phyloP scores from a whole-genome alignment of 2,888 invertebrate genomes.

The Melanostoma scalare region DNA sequence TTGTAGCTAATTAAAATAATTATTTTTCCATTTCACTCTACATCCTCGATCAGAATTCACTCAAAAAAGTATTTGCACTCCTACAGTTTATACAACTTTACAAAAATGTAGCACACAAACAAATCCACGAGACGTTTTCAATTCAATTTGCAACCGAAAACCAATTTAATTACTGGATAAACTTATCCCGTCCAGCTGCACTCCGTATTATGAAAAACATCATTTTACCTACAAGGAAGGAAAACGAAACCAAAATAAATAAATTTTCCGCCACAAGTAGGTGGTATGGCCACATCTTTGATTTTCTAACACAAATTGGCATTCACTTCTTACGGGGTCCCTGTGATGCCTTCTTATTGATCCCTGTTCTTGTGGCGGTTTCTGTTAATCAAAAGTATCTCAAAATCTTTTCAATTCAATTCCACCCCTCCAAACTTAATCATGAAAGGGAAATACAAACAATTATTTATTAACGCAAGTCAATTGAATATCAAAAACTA shows the following conservation, averaged over 20 bases:
- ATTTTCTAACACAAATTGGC: conserved; percentile 16
- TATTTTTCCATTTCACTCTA: too few species aligned
- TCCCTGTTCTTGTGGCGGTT: not conserved
- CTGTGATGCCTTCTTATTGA: too few species aligned
- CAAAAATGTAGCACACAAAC: too few species aligned
- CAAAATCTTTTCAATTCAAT: too few species aligned
- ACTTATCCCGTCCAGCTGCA: conserved; percentile 30
- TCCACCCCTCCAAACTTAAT: too few species aligned
- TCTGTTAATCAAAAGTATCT: not conserved
- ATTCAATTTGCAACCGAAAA: conserved; percentile 10
- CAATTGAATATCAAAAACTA: conserved; percentile 36
- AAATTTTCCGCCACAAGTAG: not conserved
- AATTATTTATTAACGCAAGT: conserved; percentile 43
- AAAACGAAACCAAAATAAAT: not conserved
- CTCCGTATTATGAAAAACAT: conserved; percentile 5
- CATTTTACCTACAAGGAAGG: not conserved
- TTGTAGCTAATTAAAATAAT: too few species aligned
- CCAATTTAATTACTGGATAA: conserved; percentile 53
- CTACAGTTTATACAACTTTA: too few species aligned
- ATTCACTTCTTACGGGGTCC: not conserved
- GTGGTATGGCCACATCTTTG: not conserved
- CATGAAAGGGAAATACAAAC: not conserved
- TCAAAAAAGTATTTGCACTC: too few species aligned
- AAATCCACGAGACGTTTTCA: conserved; percentile 10
- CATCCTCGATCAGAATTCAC: too few species aligned